Evolutionary conservation across 1,140 invertebrate species (phyloP).

Genomic region (Aplysia californica): DNA sequence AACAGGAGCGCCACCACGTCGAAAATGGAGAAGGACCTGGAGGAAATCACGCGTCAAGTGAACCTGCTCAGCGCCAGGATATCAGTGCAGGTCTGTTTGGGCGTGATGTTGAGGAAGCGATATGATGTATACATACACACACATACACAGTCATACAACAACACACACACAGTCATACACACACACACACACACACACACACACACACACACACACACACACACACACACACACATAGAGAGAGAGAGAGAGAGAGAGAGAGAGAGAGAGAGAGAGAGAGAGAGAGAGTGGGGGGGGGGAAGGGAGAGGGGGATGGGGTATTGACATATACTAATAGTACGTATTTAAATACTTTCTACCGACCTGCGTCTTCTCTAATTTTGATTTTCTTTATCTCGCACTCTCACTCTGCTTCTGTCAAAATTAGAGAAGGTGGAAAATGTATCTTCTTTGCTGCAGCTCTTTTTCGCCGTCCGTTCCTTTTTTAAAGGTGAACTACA

Average conservation of each 20-base stretch:
- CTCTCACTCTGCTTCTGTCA: no score
- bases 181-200: not conserved
- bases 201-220: not conserved
- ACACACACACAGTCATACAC: not conserved
- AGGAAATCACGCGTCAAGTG: conserved; percentile 46
- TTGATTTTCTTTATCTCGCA: no score
- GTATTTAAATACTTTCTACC: no score
- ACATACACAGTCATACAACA: not conserved
- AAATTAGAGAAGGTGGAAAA: no score
- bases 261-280: not conserved
- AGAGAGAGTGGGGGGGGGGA: no score
- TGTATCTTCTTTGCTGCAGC: no score
- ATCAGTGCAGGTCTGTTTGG: conserved; percentile 23
- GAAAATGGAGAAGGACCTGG: conserved; percentile 47
- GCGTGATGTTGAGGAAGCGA: not conserved
- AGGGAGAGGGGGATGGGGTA: no score
- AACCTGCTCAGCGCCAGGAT: conserved; percentile 37
- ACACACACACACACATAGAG: not conserved
- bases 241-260: not conserved
- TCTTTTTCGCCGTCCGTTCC: no score
- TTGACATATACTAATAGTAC: no score
- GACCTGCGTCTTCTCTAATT: no score
- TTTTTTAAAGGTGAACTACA: no score
- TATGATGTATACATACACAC: not conserved
- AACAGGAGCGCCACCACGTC: not conserved